phyloP scores from a whole-genome alignment of 2,797 vertebrate species.

The Halcyon leucocephala region DNA sequence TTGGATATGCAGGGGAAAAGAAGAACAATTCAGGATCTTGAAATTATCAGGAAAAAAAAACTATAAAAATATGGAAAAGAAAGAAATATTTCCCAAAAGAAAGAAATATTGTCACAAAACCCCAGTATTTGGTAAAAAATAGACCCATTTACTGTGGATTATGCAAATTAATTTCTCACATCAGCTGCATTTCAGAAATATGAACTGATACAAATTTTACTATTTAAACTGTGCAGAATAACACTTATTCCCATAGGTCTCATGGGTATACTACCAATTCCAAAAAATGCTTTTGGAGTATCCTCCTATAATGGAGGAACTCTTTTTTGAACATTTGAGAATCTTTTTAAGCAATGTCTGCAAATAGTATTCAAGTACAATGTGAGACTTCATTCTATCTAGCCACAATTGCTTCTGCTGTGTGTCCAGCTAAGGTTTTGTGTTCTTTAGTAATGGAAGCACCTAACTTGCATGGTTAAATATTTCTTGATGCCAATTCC shows the following conservation, averaged over 20 bases:
- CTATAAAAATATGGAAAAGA: background rate
- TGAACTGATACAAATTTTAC: background rate
- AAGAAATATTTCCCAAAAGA: background rate
- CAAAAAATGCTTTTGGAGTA: background rate
- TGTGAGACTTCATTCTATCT: background rate
- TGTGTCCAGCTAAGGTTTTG: background rate
- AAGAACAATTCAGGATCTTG: background rate
- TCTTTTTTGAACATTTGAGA: background rate
- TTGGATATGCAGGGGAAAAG: background rate
- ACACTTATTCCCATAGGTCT: background rate
- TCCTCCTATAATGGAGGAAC: background rate
- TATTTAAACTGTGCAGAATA: conserved; percentile 23
- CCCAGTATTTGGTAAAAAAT: background rate
- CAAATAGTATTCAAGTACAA: background rate
- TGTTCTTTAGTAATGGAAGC: background rate
- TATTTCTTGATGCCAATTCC: background rate
- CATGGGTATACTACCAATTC: background rate
- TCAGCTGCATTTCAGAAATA: background rate
- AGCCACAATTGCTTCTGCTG: background rate
- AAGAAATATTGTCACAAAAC: background rate
- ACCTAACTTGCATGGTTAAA: background rate
- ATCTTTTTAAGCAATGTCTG: background rate
- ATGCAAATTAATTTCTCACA: background rate
- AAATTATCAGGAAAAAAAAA: background rate
- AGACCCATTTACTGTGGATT: background rate